Percentiles rank a stretch among this genome's conserved stretches.
Conservation (phyloP, 2,113 vertebrate genomes). For the Garra rufa region DNA sequence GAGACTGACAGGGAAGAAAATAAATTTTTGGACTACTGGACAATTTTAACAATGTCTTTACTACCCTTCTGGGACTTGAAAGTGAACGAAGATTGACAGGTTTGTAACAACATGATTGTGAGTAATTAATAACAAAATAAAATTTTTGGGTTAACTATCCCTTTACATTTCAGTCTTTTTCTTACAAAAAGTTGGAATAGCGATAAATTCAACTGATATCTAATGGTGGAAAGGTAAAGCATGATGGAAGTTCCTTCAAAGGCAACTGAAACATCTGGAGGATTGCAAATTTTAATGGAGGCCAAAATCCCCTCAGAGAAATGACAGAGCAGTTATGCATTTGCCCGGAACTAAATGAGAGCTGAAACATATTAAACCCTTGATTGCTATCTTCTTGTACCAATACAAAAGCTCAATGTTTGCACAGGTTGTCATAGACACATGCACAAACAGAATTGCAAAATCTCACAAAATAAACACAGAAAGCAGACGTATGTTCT, state of each 20-base stretch:
- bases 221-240: neutral
- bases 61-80: no score
- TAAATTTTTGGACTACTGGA: no score
- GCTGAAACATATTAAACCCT: neutral
- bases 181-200: neutral
- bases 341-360: slow-evolving; percentile 10
- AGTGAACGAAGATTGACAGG: no score
- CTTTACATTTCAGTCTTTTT: neutral
- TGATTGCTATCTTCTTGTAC: neutral
- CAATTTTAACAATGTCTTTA: no score
- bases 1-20: no score
- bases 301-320: neutral
- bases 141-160: no score
- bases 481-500: slow-evolving; percentile 21
- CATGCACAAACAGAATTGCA: neutral
- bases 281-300: neutral
- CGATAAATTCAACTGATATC: neutral
- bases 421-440: slow-evolving; percentile 1
- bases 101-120: no score
- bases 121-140: no score
- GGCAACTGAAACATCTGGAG: neutral
- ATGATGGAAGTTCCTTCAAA: neutral
- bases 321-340: neutral
- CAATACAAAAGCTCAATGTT: slow-evolving; percentile 46
- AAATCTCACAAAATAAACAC: slow-evolving; percentile 46